Conservation (phyloP, 1,140 invertebrate species). For the Marisa cornuarietis region DNA sequence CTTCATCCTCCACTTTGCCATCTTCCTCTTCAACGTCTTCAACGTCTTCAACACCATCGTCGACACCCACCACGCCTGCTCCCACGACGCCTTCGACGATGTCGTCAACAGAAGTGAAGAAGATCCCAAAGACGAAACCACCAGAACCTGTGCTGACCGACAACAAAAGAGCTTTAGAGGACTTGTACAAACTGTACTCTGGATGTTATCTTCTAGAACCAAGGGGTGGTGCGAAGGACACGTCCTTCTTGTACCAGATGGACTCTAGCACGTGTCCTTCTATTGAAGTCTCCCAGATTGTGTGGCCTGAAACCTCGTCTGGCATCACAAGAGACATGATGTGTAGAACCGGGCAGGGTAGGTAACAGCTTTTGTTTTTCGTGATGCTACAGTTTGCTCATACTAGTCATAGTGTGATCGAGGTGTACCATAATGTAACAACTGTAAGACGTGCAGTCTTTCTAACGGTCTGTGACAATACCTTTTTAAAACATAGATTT, state of each 20-base stretch:
- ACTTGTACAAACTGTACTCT: conserved; percentile 8
- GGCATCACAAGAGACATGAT: background rate
- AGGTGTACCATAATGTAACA: too few relatives aligned
- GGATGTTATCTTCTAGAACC: conserved; percentile 18
- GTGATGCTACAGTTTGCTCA: too few relatives aligned
- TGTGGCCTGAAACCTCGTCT: conserved; percentile 53
- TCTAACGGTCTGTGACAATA: too few relatives aligned
- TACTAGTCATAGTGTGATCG: too few relatives aligned
- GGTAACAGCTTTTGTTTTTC: background rate
- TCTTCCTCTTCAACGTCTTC: background rate
- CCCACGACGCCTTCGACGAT: background rate
- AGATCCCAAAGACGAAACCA: background rate
- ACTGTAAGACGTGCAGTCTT: too few relatives aligned
- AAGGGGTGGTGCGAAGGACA: background rate
- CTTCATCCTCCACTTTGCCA: background rate
- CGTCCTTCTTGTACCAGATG: conserved; percentile 2
- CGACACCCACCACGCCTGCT: background rate
- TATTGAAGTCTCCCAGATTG: conserved; percentile 69
- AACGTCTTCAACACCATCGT: background rate
- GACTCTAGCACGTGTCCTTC: conserved; percentile 5
- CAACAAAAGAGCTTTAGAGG: conserved; percentile 9
- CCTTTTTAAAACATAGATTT: too few relatives aligned
- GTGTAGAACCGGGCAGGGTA: conserved; percentile 26
- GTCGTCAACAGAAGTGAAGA: background rate
- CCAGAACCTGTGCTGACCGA: conserved; percentile 6